Conservation (phyloP, 2,797 vertebrate genomes). For the Pangasius larnaudii region DNA sequence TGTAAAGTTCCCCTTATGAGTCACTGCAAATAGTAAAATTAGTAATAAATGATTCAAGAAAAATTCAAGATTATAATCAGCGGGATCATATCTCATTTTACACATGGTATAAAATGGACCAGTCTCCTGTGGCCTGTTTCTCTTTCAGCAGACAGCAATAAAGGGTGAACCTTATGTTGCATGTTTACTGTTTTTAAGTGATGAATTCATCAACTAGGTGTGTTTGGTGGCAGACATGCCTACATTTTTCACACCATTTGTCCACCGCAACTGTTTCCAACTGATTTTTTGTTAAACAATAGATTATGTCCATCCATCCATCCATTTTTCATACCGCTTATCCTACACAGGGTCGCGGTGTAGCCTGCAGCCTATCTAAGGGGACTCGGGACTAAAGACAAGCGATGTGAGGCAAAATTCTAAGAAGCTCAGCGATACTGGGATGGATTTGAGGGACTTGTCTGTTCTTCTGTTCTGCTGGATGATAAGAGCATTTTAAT, state of each 20-base stretch:
- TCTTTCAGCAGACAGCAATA: background rate
- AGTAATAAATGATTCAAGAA: slow-evolving; percentile 26
- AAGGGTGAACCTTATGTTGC: background rate
- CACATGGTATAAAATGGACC: slow-evolving; percentile 4
- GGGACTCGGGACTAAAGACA: background rate
- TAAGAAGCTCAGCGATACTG: background rate
- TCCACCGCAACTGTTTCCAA: background rate
- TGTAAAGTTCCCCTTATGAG: slow-evolving; percentile 2
- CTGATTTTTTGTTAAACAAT: background rate
- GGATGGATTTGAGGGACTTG: background rate
- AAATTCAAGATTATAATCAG: slow-evolving; percentile 34
- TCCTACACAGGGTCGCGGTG: too few species aligned
- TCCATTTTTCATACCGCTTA: too few species aligned
- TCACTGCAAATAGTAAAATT: slow-evolving; percentile 25
- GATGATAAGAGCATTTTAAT: slow-evolving; percentile 10
- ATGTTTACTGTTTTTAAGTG: background rate
- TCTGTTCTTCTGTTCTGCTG: background rate
- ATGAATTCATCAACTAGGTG: background rate
- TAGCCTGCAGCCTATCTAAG: too few species aligned
- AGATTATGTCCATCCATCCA: background rate
- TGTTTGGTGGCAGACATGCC: background rate
- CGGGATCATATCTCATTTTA: slow-evolving; percentile 26
- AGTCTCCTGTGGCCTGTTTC: background rate
- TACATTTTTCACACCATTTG: background rate
- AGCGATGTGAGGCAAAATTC: background rate